Conservation (phyloP, 2,797 vertebrate species). For the Enteromius treurensis region DNA sequence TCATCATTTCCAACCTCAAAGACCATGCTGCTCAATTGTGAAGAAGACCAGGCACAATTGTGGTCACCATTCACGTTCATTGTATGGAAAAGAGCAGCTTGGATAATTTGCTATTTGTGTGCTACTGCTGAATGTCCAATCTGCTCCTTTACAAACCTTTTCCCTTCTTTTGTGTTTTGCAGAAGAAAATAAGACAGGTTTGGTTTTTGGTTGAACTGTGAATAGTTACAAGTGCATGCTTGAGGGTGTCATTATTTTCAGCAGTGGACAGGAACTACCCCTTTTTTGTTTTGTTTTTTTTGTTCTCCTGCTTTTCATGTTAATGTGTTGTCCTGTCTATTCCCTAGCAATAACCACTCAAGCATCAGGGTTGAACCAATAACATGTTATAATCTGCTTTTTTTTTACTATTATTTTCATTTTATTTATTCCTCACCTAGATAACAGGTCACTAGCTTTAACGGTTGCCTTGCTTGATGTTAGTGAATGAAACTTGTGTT, state of each 20-base stretch:
- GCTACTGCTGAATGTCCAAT: not conserved
- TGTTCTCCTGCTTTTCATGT: not conserved
- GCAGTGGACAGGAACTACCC: not conserved
- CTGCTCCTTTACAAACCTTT: not conserved
- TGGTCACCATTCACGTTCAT: not conserved
- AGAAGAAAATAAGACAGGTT: not conserved
- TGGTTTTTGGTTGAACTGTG: not conserved
- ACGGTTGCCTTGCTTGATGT: slow-evolving; percentile 10
- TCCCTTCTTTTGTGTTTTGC: not conserved
- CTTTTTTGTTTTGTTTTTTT: not conserved
- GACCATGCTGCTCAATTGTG: too few relatives aligned
- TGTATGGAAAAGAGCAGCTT: not conserved
- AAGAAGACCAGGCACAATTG: not conserved
- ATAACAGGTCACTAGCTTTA: slow-evolving; percentile 35
- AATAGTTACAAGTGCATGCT: not conserved
- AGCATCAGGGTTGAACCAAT: slow-evolving; percentile 11
- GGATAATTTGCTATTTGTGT: not conserved
- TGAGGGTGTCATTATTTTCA: not conserved
- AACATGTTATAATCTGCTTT: not conserved
- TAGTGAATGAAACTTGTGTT: slow-evolving; percentile 19
- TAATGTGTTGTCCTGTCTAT: slow-evolving; percentile 4
- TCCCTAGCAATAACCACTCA: slow-evolving; percentile 7
- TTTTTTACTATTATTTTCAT: not conserved
- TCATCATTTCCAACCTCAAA: not conserved
- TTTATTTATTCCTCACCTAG: not conserved